Base-by-base conservation (phyloP, 30 jellyfish, hydroid and myxozoan species). In the Aurelia aurita region DNA sequence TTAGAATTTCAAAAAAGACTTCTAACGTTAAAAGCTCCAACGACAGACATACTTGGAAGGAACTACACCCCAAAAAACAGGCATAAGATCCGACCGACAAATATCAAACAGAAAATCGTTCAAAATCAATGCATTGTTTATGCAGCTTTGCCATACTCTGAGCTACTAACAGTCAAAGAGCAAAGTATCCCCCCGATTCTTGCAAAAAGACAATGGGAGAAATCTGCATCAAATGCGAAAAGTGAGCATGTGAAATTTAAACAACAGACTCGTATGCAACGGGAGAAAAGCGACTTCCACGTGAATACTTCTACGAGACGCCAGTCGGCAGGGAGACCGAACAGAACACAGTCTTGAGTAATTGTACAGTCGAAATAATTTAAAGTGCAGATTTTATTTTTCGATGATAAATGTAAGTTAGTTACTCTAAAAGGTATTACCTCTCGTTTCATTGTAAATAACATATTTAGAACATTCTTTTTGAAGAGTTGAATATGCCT, bases 91-190 rank as follows among this genome's bases (percentile, higher is more conserved):
- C 94, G 85, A 18, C 95, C 97, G 18, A 23, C 87, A 11, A 34
- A 75, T 44, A 72, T 94, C 63, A 88, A 78, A 81, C 97, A 95
- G 71, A 86, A 69, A 79, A 71, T 94, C 78, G 64, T 89, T 20
- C 88, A 94, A 43, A 80, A 82, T 43, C 99, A 94, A 70, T 94
- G 99, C 79, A 77, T 94, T 28, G 99, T 81, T 21, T 94, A 89
- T 67, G 77, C 99, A 1, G 77, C 99, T 10, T 63, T 94, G 65
- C 97, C 97, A 18, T 87, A 46, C 68, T 59, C 88, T 1, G 96
- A 89, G 22, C 86, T 94, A 27, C 71, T 59, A 21, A 82, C 84
- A 9, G 55, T 89, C 46, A 86, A 74, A 27, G 98, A 86, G 62
- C 87, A 70, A 11, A 64, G 73, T 1, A 26, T 87, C 78, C 98